These are phyloP conservation scores for Leucoraja erinaceus DNA, from an alignment of 2,113 vertebrate genomes.

Conservation along the genomic window DNA sequence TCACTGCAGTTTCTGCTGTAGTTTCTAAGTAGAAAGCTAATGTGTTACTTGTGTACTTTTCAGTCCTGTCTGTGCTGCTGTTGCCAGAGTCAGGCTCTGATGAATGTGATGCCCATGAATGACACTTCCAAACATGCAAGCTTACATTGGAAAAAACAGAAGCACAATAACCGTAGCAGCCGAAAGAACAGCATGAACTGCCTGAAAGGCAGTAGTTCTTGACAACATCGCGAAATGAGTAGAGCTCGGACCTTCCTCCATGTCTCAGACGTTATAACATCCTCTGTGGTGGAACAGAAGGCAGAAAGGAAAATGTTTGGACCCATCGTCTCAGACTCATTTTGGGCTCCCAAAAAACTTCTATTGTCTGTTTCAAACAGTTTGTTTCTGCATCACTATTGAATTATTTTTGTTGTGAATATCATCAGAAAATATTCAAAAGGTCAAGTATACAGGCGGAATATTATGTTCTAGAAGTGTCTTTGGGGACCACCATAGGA, in stretches of 20 bases:
- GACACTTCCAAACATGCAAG: slow-evolving; percentile 55
- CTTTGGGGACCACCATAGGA: neutral
- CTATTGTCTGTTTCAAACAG: neutral
- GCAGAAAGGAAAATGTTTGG: neutral
- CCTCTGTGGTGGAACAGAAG: slow-evolving; percentile 1
- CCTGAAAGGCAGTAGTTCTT: slow-evolving; percentile 9
- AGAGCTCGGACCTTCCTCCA: neutral
- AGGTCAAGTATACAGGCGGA: neutral
- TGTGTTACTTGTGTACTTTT: slow-evolving; percentile 39
- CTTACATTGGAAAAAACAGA: slow-evolving; percentile 69
- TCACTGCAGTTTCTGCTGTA: neutral
- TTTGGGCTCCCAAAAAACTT: too few species aligned
- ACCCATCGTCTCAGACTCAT: neutral
- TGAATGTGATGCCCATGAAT: slow-evolving; percentile 68
- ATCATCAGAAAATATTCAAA: neutral
- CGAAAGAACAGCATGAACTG: slow-evolving; percentile 62
- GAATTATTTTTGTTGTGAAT: neutral
- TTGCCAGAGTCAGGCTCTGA: slow-evolving; percentile 61
- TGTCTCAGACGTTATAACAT: neutral
- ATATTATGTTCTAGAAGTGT: neutral
- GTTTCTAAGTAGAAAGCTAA: neutral
- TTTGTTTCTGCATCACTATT: neutral
- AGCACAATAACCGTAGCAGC: slow-evolving; percentile 65
- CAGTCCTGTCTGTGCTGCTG: slow-evolving; percentile 74
- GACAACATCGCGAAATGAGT: neutral